Base-by-base conservation (phyloP, 2,888 invertebrate species). In the Microplitis deprimator region DNA sequence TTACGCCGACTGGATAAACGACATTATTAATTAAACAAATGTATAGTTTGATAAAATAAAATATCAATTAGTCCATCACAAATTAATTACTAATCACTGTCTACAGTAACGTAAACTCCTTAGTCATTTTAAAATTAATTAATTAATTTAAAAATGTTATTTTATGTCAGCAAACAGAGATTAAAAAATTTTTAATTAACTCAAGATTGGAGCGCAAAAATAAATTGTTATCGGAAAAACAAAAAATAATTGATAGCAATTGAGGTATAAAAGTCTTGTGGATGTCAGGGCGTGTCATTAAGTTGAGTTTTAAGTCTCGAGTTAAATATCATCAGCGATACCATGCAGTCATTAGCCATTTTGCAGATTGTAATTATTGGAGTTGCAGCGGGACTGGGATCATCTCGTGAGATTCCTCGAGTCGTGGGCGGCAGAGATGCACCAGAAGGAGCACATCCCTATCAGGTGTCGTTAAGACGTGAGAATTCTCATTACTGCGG, bases 361-460 rank as follows among this genome's bases (percentile, higher is more conserved):
- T 50, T 50, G 13, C 8, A 50, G 13, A 13, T 50, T 50, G 50
- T 50, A 50, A 50, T 50, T 50, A 50, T 50, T 50, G 50, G 10
- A 5, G 50, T 50, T 50, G 50, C 10, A 50, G 50, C 50, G 50
- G 13, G 10, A 13, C 2, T 50, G 8, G 50, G 29, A 29, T 29
- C 50, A 13, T 13, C 50, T 13, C 10, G 10, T 4, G 50, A 8
- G 6, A 10, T 50, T 50, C 13, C 50, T 50, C 67, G 75, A 65
- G 38, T 80, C 4, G 59, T 79, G 39, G 80, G 80, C 2, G 80
- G 80, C 39, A 41, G 50, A n/a, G 72, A 77, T 40, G 79, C 80
- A 8, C 69, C 77, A 38, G 59, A 77, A 8, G 74, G 76, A 50
- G 65, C 72, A 61, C 79, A 78, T 41, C 76, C 78, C 8, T 78